A percentile compares a stretch with the other conserved stretches of the same genome.
These are phyloP conservation scores for Temnothorax unifasciatus DNA, from an alignment of 2,888 invertebrate species.

Conservation along the genomic window DNA sequence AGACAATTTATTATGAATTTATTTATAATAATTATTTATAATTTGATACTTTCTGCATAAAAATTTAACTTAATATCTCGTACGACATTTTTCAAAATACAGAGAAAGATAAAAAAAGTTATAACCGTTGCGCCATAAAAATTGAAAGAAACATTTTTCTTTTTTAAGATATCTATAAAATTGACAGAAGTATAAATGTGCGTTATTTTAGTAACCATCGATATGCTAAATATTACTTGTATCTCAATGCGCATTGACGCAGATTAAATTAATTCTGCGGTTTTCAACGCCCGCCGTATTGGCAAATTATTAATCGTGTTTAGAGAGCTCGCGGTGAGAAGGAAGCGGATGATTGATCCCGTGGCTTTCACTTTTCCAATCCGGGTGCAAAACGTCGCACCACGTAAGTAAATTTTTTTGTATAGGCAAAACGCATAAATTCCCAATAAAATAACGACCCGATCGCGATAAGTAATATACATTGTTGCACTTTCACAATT, in stretches of 20 bases:
- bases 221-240: background rate
- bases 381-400: conserved; percentile 32
- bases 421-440: background rate
- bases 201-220: background rate
- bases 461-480: conserved; percentile 5
- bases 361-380: conserved; percentile 48
- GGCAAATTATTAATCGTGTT: conserved; percentile 25
- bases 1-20: background rate
- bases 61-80: background rate
- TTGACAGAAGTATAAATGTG: background rate
- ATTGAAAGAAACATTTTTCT: background rate
- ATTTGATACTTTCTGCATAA: background rate
- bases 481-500: conserved; percentile 33
- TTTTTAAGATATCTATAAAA: background rate
- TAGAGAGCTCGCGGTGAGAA: conserved; percentile 15
- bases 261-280: conserved; percentile 34
- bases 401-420: background rate
- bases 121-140: background rate
- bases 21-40: background rate
- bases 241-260: background rate
- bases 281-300: background rate
- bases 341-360: conserved; percentile 35
- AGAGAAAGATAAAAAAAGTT: background rate
- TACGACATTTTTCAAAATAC: background rate
- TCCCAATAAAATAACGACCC: background rate